Base-by-base conservation (phyloP, 2,888 invertebrate genomes). In the Lordiphosa fenestrarum region DNA sequence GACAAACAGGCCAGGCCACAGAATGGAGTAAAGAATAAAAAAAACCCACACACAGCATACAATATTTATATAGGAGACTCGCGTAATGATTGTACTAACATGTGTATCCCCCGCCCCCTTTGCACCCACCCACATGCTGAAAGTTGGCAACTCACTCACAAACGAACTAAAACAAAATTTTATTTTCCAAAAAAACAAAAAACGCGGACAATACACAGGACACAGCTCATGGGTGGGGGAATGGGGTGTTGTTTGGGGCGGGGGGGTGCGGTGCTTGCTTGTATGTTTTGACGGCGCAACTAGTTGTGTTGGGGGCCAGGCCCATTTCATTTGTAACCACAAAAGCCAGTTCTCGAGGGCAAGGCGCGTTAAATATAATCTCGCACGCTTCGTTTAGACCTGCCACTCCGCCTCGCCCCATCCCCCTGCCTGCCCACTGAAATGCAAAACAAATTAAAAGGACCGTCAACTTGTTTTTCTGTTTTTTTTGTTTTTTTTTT, bases 21-120 rank as follows among this genome's bases (percentile, higher is more conserved):
- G 37, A 51, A 38, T 40, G 12, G 46, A 39, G 56, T 9, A 47
- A 55, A 40, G 25, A 21, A 12, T 2, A 30, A 25, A 42, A 30
- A 9, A 30, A 9, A 30, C 19, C 23, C 12, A 35, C 9, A 47
- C 46, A 42, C 51, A 57, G 62, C 70, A 67, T 72, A 62, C 61
- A 60, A 72, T 83, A 66, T 61, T 58, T 63, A 66, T 75, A 66
- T 62, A 54, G 50, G 42, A 55, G 63, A 59, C 57, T 65, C 66
- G 68, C 72, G 68, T 81, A 73, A 84, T 78, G 78, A 81, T 82
- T 77, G 71, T 81, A 73, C 78, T 77, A 77, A 81, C 82, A 77
- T 61, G 68, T 77, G 71, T 84, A 71, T 84, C n/a, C 13, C 36
- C 51, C 21, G n/a, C 12, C 37, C 42, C 21, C 3, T 12, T n/a